A percentile compares a stretch with the other conserved stretches of the same genome.
These are phyloP conservation scores for Platycheirus albimanus DNA, from an alignment of 2,888 invertebrate genomes.

Conservation along the genomic window DNA sequence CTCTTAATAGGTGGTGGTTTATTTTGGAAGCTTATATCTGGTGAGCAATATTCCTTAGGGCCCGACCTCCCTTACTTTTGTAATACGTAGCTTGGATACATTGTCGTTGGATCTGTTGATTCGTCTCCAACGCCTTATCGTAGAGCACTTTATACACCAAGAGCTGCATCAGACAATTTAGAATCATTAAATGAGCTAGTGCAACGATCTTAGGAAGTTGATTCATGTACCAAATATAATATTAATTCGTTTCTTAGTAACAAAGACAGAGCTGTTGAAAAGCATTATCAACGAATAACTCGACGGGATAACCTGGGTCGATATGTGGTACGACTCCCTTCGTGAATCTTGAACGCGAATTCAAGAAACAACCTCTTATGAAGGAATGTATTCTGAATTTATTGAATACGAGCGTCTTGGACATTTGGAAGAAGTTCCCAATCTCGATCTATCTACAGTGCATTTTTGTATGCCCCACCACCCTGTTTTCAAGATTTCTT, in stretches of 20 bases:
- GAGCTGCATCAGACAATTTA: background rate
- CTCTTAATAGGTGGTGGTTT: background rate
- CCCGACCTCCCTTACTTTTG: slow-evolving; percentile 4
- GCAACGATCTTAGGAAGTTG: background rate
- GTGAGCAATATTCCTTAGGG: slow-evolving; percentile 10
- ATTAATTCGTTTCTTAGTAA: background rate
- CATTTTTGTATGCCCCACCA: slow-evolving; percentile 13
- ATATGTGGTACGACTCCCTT: background rate
- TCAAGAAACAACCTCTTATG: slow-evolving; percentile 6
- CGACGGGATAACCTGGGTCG: background rate
- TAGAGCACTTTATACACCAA: background rate
- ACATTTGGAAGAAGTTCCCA: background rate
- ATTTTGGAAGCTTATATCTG: slow-evolving; percentile 17
- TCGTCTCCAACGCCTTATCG: slow-evolving; percentile 2
- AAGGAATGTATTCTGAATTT: slow-evolving; percentile 14
- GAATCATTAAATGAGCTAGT: background rate
- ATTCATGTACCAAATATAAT: background rate
- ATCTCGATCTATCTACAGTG: background rate
- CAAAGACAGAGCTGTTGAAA: background rate
- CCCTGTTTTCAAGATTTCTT: no score
- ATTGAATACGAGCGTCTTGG: slow-evolving; percentile 11
- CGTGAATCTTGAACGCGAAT: background rate
- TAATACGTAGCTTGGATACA: background rate
- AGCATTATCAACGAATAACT: background rate
- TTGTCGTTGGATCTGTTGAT: background rate